Base-by-base conservation (phyloP, 2,888 invertebrate species). In the Thecophora atra region DNA sequence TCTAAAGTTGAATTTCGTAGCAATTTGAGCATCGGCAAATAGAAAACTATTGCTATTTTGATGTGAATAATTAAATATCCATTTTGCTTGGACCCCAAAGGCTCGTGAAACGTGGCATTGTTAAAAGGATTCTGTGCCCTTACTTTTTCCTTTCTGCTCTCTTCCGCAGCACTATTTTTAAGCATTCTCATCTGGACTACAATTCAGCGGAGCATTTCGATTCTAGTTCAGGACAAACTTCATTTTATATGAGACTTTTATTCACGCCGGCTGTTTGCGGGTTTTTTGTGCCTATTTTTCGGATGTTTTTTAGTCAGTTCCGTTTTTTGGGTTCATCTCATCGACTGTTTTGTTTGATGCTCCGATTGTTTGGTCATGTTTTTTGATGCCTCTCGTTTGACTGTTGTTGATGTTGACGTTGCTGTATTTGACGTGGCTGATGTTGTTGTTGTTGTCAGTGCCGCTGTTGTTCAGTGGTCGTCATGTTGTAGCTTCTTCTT, bases 401-500 rank as follows among this genome's bases (percentile, higher is more conserved):
- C 44, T 44, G n/a, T n/a, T 37, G 6, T 47, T 47, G 47, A 17
- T 47, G 26, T 28, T 60, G 58, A 26, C 28, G 24, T 24, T 60
- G 56, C 24, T 56, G 54, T 54, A 13, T 7, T 54, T 54, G 54
- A 13, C n/a, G 17, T 19, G 8, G 54, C n/a, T 54, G 54, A n/a
- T 7, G 56, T 56, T 56, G 56, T 56, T 21, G 26, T 56, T 56
- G 56, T 56, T 21, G 6, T 56, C 24, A 15, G 6, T 19, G 21
- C n/a, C n/a, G 24, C 11, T 66, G 56, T 54, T 37, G 42, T 47
- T 24, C 44, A 19, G 30, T n/a, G 37, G 56, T 30, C 17, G 24
- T 58, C 15, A 26, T 26, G 68, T n/a, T n/a, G n/a, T n/a, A n/a
- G n/a, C n/a, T n/a, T n/a, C 26, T 68, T 42, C 44, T 42, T 56